A percentile compares a stretch with the other conserved stretches of the same genome.
These are phyloP conservation scores for Psilopogon haemacephalus DNA, from an alignment of 2,113 vertebrate genomes.

Conservation along the genomic window DNA sequence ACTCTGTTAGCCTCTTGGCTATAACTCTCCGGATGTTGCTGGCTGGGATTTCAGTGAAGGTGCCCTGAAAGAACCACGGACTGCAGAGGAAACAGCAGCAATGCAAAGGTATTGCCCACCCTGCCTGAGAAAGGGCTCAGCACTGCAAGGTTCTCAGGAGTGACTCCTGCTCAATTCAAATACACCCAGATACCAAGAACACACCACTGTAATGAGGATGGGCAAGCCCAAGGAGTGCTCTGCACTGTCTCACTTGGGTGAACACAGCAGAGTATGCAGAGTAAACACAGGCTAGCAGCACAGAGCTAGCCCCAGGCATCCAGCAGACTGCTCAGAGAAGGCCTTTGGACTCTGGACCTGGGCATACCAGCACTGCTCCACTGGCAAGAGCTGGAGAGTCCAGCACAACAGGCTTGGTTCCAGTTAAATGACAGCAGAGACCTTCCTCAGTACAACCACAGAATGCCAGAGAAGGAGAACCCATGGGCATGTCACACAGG, in stretches of 20 bases:
- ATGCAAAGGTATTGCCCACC: not conserved
- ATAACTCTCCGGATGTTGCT: slow-evolving; percentile 91
- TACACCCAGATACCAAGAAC: not conserved
- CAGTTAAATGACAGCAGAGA: not conserved
- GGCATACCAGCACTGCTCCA: not conserved
- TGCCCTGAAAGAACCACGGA: slow-evolving; percentile 78
- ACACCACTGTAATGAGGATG: not conserved
- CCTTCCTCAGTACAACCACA: not conserved
- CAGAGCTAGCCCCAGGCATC: not conserved
- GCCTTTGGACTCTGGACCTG: not conserved
- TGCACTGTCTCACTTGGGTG: not conserved
- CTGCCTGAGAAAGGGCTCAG: not conserved
- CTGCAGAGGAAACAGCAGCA: not conserved
- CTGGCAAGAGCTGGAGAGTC: not conserved
- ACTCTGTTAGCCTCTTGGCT: slow-evolving; percentile 91
- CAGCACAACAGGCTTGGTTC: not conserved
- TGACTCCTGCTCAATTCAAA: not conserved
- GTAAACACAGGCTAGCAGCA: not conserved
- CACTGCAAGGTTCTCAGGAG: not conserved
- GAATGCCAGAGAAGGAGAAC: too few species aligned
- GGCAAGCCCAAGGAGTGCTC: not conserved
- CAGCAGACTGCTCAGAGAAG: not conserved
- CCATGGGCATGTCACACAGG: too few species aligned
- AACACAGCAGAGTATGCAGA: not conserved
- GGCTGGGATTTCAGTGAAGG: slow-evolving; percentile 91